These are phyloP conservation scores for Poecile atricapillus DNA, from an alignment of 2,113 vertebrate genomes.

Conservation along the genomic window DNA sequence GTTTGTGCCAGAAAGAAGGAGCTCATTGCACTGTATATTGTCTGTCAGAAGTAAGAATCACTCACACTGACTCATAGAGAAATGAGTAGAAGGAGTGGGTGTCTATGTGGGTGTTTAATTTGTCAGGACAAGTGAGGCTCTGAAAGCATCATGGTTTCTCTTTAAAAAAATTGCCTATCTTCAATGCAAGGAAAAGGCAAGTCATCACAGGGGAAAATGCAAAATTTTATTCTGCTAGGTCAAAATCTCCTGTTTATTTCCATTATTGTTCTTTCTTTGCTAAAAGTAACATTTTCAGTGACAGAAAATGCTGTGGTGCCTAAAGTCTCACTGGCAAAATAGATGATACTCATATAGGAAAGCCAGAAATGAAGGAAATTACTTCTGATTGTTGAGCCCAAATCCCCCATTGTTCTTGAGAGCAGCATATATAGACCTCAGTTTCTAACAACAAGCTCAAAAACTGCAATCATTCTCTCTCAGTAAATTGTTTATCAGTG, in stretches of 20 bases:
- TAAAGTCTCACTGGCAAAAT: not conserved
- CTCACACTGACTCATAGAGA: not conserved
- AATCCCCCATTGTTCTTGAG: not conserved
- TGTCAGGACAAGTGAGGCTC: not conserved
- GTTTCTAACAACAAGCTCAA: not conserved
- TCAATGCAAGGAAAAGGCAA: not conserved
- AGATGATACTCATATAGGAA: not conserved
- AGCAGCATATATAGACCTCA: not conserved
- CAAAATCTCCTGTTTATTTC: not conserved
- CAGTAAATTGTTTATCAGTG: not conserved
- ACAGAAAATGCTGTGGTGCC: not conserved
- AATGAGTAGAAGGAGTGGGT: not conserved
- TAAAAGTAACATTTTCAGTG: not conserved
- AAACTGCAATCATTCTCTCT: not conserved
- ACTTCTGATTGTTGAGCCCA: not conserved
- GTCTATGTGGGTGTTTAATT: not conserved
- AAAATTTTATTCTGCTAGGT: not conserved
- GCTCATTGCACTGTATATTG: not conserved
- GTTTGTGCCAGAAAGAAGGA: not conserved
- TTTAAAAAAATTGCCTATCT: not conserved
- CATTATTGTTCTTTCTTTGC: not conserved
- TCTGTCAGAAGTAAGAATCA: not conserved
- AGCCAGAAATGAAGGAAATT: not conserved
- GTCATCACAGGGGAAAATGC: not conserved
- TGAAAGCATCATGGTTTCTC: not conserved